Evolutionary conservation across 1,140 invertebrate genomes (phyloP), one percentile per base, ranked within the genome.

Genomic region (Eumaeus atala): DNA sequence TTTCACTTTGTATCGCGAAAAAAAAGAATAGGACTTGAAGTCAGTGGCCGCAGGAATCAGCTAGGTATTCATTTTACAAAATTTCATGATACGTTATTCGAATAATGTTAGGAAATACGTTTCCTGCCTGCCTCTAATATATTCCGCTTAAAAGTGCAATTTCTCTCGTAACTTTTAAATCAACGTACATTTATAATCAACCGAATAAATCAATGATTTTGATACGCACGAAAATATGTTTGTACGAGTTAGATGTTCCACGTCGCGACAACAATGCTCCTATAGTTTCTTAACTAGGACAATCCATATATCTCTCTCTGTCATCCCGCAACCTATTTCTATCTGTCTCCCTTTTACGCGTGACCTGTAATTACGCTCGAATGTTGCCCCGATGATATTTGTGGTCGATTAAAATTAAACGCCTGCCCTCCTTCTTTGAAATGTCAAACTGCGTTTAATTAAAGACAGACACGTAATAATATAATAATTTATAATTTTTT

Each of bases 391-490:
- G 77, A 82, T 84, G 84, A 87, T 87, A 84, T 87, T 87, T 84
- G 74, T 77, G 77, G 82, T 82, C 80, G 79, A 82, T 75, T 87
- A 87, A 81, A 84, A 87, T 87, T 87, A 86, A 78, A 81, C 76
- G 59, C 66, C 77, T 77, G 84, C 76, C 81, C 84, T 79, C 71
- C 59, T 84, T 84, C 73, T 81, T 77, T 79, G 66, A 87, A 87
- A 87, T 87, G 84, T 84, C 84, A 84, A 77, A 68, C 77, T 72
- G 73, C 75, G 67, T 84, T 79, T 84, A 84, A 87, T 85, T 84
- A 83, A 75, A 77, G 65, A 75, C 70, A 54, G 62, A 61, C 61
- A 59, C 70, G 72, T 87, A 84, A 81, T 84, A 75, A 83, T 87
- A 87, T n/a, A n/a, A n/a, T n/a, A 76, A 79, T 75, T 34, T 50